phyloP scores from a whole-genome alignment of 1,140 invertebrate species.

The Ceratina australensis region DNA sequence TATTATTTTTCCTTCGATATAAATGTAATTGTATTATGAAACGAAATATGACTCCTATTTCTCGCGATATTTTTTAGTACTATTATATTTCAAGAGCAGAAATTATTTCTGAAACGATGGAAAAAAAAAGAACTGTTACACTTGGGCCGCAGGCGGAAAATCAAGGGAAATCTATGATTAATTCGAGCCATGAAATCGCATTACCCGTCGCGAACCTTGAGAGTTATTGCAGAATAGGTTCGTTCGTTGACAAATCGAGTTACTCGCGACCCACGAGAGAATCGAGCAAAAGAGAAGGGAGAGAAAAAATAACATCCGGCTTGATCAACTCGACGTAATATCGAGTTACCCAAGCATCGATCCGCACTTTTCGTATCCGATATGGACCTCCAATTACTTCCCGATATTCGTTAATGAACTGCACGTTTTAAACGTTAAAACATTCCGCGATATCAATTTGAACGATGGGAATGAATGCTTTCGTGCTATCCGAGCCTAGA shows the following conservation, averaged over 20 bases:
- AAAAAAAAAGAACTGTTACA: too few relatives aligned
- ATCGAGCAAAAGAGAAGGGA: neutral
- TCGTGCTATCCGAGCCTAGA: too few relatives aligned
- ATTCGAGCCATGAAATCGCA: neutral
- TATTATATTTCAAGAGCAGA: too few relatives aligned
- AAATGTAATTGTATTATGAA: too few relatives aligned
- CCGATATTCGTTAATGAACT: slow-evolving; percentile 8
- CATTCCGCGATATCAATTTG: neutral
- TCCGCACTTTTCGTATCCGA: neutral
- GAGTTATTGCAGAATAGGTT: slow-evolving; percentile 3
- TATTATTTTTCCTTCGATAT: neutral
- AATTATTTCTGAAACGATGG: too few relatives aligned
- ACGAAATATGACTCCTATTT: too few relatives aligned
- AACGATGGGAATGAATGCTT: too few relatives aligned
- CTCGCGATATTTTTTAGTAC: neutral
- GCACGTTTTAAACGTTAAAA: neutral
- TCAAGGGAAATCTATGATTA: slow-evolving; percentile 13
- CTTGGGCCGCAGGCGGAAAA: neutral
- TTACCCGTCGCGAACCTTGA: neutral
- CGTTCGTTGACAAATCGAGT: slow-evolving; percentile 19
- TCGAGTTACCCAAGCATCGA: slow-evolving; percentile 17
- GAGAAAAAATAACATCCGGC: slow-evolving; percentile 1
- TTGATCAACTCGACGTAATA: slow-evolving; percentile 38
- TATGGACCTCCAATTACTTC: neutral
- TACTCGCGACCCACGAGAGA: slow-evolving; percentile 3